Base-by-base conservation (phyloP, 1,140 invertebrate genomes). In the Polypedilum vanderplanki region DNA sequence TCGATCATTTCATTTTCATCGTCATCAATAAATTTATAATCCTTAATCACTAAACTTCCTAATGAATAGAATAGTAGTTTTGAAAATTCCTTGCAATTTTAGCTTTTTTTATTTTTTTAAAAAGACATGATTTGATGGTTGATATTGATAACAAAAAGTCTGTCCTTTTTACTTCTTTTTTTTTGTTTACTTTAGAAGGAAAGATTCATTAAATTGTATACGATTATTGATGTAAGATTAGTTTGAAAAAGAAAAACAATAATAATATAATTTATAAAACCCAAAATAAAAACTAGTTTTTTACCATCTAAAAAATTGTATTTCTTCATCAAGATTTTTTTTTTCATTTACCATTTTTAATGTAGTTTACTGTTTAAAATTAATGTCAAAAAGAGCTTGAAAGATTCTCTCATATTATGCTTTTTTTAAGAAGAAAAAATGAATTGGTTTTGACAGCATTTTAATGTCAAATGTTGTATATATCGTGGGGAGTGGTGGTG, bases 21-120 rank as follows among this genome's bases (percentile, higher is more conserved):
- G n/a, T 57, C 41, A 46, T 3, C 5, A 33, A 33, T 46, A 46
- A 57, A 57, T n/a, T n/a, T 57, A n/a, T 57, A 57, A 15, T 57
- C 46, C 46, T 57, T 57, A 57, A 57, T 57, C 12, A 57, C 46
- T 57, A 57, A 57, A 57, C 46, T 57, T 57, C 46, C 46, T 57
- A 57, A 57, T 57, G 46, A 57, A 57, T 57, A 57, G 46, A 57
- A 57, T 57, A 57, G 46, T 57, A 57, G 46, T 57, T 57, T 57
- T 57, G 46, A 57, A 57, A 57, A 57, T 57, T 57, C 46, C 46
- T 57, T 57, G 46, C 46, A 57, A 57, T n/a, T 12, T 57, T 57
- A 57, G 24, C 24, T 3, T 33, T 33, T 33, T n/a, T 57, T 57
- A 57, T 57, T 57, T 57, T n/a, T 57, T n/a, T 57, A 12, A 12